A percentile compares a stretch with the other conserved stretches of the same genome.
Evolutionary conservation across 1,140 invertebrate genomes (phyloP).

Genomic region (Brachionus sp.): DNA sequence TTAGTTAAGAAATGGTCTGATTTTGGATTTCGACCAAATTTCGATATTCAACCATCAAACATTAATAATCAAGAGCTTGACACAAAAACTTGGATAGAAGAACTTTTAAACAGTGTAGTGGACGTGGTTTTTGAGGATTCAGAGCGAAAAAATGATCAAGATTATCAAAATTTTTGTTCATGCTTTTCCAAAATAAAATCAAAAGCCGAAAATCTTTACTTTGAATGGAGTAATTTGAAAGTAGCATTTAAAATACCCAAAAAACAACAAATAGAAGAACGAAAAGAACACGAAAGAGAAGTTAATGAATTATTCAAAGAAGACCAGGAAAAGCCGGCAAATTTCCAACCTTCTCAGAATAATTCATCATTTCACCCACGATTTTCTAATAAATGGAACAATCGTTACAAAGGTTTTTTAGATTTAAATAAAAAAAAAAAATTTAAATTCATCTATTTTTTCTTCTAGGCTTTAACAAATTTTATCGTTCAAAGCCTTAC

Average conservation of each 20-base stretch:
- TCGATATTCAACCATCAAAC: neutral
- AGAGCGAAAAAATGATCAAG: constrained; percentile 46
- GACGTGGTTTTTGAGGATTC: constrained; percentile 46
- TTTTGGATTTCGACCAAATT: constrained; percentile 37
- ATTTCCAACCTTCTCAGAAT: neutral
- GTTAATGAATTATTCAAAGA: constrained; percentile 47
- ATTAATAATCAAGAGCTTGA: neutral
- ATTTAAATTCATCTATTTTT: neutral
- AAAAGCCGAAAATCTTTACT: constrained; percentile 47
- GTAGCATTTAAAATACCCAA: constrained; percentile 91
- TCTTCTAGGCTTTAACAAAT: neutral
- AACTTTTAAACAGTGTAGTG: constrained; percentile 48
- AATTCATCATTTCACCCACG: neutral
- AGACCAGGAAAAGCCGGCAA: neutral
- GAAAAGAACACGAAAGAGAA: constrained; percentile 57
- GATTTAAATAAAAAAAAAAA: too few relatives aligned
- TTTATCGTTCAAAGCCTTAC: neutral
- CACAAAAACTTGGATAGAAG: neutral
- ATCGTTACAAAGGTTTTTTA: neutral
- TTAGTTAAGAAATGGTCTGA: constrained; percentile 75
- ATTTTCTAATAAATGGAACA: neutral
- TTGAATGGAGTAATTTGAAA: constrained; percentile 61
- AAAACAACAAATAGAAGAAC: constrained; percentile 72
- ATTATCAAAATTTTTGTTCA: neutral
- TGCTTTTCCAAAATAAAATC: constrained; percentile 47